These are phyloP conservation scores for Macrobrachium rosenbergii DNA, from an alignment of 1,140 invertebrate genomes.

Conservation along the genomic window DNA sequence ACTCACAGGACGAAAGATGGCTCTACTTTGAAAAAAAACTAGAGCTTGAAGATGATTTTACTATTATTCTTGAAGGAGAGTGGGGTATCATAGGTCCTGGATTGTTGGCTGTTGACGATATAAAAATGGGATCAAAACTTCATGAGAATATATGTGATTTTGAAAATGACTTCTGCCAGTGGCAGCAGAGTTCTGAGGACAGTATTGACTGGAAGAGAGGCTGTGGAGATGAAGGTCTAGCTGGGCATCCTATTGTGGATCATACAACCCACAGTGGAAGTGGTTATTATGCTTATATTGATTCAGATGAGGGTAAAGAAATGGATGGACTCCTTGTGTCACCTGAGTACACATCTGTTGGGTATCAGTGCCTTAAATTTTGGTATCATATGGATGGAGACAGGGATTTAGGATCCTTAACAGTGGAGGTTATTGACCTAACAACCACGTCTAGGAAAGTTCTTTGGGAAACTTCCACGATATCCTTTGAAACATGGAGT, in stretches of 20 bases:
- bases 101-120: conserved; percentile 50
- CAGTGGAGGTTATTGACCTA: conserved; percentile 16
- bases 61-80: conserved; percentile 37
- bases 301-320: not conserved
- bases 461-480: conserved; percentile 9
- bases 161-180: conserved; percentile 52
- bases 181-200: conserved; percentile 22
- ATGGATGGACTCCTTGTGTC: conserved; percentile 34
- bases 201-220: conserved; percentile 33
- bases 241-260: conserved; percentile 31
- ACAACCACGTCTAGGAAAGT: not conserved
- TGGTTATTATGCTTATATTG: conserved; percentile 49
- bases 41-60: conserved; percentile 47
- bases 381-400: conserved; percentile 55
- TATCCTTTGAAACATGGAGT: conserved; percentile 49
- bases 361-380: conserved; percentile 54
- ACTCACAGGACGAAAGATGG: conserved; percentile 44
- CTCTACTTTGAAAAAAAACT: conserved; percentile 31
- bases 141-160: conserved; percentile 40
- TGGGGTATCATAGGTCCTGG: conserved; percentile 45
- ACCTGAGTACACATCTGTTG: conserved; percentile 34
- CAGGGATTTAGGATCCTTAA: conserved; percentile 19
- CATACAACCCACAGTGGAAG: conserved; percentile 30
- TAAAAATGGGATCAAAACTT: conserved; percentile 40
- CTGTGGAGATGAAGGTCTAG: conserved; percentile 32